Conservation (phyloP, 2,888 invertebrate species). For the Platynereis dumerilii region DNA sequence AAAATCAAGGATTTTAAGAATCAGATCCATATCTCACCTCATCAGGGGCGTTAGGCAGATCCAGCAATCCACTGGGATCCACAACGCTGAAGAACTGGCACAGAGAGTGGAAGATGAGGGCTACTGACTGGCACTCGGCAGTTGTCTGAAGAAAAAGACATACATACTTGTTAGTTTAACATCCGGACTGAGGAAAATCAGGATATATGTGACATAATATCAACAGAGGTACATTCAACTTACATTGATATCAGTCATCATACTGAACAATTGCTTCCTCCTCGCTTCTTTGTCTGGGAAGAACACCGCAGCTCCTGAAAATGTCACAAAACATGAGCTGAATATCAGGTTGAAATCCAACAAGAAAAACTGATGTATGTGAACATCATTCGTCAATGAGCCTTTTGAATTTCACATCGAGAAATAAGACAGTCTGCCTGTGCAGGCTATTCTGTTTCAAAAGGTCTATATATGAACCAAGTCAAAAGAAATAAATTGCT, state of each 20-base stretch:
- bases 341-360: not conserved
- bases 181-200: too few species aligned
- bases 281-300: conserved; percentile 61
- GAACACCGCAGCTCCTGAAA: conserved; percentile 57
- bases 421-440: too few species aligned
- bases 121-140: conserved; percentile 52
- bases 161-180: not conserved
- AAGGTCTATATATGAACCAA: too few species aligned
- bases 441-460: too few species aligned
- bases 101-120: conserved; percentile 60
- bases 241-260: conserved; percentile 46
- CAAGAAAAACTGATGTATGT: too few species aligned
- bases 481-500: not conserved
- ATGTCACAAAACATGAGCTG: not conserved
- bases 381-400: too few species aligned
- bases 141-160: conserved; percentile 42
- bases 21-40: too few species aligned
- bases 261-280: conserved; percentile 54
- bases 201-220: too few species aligned
- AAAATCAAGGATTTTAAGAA: too few species aligned
- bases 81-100: conserved; percentile 62
- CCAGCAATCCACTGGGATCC: conserved; percentile 58
- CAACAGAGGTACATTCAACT: too few species aligned
- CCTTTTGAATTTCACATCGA: too few species aligned
- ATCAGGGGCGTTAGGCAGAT: conserved; percentile 47